Base-by-base conservation (phyloP, 2,888 invertebrate species). In the Idaea aversata region DNA sequence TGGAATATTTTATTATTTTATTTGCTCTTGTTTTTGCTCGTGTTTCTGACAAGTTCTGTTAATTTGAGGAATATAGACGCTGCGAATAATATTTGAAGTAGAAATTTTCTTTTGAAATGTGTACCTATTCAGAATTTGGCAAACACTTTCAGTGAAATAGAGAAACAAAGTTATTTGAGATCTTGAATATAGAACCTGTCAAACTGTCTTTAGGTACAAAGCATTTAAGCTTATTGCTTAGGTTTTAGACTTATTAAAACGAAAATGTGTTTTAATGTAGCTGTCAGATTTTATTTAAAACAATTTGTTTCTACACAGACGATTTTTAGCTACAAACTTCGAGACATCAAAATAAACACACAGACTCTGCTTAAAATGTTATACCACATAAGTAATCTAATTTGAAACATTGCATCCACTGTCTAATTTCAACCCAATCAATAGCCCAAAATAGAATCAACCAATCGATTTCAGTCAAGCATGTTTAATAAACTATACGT, bases 1-100 rank as follows among this genome's bases (percentile, higher is more conserved):
- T 47, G 47, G 47, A 47, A 47, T 47, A 47, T 47, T 47, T 47
- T 47, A 47, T 47, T 47, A 47, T 47, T 47, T 47, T 47, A 47
- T 47, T 10, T 47, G 47, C 7, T 47, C 47, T 47, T 47, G 47
- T 47, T 47, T 47, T 47, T 47, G 47, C 47, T 47, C 13, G 10
- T 47, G 47, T 47, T 47, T 47, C 47, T 47, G 47, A 13, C 47
- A 47, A 47, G 47, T 47, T 47, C 47, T 47, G 47, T 47, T 47
- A 47, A 47, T 47, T 47, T 47, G 47, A 47, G 47, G 10, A 47
- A 47, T 47, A 47, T 47, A 47, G 7, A 4, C 4, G 47, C 0
- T 47, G 47, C 47, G 7, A 4, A 10, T 7, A 47, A 47, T 47
- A 47, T 47, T 47, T 47, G 10, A 47, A 47, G 10, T 7, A 7